Evolutionary conservation across 2,797 vertebrate species (phyloP).

Genomic region (Scomberomorus guttatus): DNA sequence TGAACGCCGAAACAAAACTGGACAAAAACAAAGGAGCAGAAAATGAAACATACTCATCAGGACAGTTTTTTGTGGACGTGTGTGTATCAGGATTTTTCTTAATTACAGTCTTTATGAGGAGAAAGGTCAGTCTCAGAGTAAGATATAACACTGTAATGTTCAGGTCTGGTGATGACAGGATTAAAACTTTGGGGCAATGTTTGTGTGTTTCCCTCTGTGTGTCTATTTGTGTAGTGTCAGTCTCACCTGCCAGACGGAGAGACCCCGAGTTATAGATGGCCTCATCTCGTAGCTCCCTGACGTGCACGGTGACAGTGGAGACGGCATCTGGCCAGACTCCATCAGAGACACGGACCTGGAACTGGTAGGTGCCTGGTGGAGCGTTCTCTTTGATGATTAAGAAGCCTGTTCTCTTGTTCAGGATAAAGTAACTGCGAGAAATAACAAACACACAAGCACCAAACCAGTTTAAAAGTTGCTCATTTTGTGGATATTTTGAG

Average conservation of each 20-base stretch:
- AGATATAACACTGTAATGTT: not conserved
- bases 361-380: constrained; percentile 87
- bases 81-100: not conserved
- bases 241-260: constrained; percentile 89
- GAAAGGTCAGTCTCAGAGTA: not conserved
- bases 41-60: constrained; percentile 8
- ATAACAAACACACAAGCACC: constrained; percentile 21
- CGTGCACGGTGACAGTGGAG: constrained; percentile 87
- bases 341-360: constrained; percentile 91
- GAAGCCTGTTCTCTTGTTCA: constrained; percentile 91
- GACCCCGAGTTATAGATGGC: constrained; percentile 90
- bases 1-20: constrained; percentile 23
- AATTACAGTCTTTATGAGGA: not conserved
- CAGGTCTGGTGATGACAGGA: not conserved
- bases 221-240: not conserved
- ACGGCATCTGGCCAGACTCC: constrained; percentile 92
- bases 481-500: not conserved
- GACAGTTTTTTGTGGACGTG: not conserved
- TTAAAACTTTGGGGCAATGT: not conserved
- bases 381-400: constrained; percentile 90
- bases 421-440: constrained; percentile 87
- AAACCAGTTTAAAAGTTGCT: not conserved
- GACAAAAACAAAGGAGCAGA: not conserved
- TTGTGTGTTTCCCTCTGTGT: not conserved
- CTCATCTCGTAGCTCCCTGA: constrained; percentile 89